These are phyloP conservation scores for Pithys albifrons DNA, from an alignment of 2,113 vertebrate species.

Conservation along the genomic window DNA sequence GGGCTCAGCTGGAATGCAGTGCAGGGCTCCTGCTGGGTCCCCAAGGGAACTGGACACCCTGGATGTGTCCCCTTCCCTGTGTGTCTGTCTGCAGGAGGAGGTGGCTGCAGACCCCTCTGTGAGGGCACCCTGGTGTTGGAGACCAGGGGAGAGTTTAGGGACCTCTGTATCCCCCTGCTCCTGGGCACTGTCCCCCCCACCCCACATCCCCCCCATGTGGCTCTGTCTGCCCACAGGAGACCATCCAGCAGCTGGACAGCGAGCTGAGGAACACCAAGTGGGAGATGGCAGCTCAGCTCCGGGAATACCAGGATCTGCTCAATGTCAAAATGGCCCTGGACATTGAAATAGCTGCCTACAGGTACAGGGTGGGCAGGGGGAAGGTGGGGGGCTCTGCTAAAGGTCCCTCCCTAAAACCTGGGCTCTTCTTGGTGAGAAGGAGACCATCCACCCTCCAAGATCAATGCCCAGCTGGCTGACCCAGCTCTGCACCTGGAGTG, in stretches of 20 bases:
- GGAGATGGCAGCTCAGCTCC: slow-evolving; percentile 94
- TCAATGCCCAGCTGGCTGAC: accelerated
- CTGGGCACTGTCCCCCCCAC: not conserved
- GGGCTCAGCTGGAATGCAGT: not conserved
- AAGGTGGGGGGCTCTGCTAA: not conserved
- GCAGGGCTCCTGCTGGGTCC: not conserved
- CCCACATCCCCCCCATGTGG: accelerated
- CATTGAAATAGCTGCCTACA: slow-evolving; percentile 94
- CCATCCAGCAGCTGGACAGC: slow-evolving; percentile 87
- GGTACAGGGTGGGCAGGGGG: slow-evolving; percentile 64
- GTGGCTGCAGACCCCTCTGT: not conserved
- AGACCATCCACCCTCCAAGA: not conserved
- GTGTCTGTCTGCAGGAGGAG: not conserved
- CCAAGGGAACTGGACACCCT: not conserved
- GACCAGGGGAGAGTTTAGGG: not conserved
- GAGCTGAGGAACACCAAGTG: slow-evolving; percentile 93
- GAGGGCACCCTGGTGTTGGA: not conserved
- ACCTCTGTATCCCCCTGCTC: not conserved
- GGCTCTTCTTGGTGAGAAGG: not conserved
- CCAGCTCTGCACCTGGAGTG: not conserved
- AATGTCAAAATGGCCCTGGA: slow-evolving; percentile 98
- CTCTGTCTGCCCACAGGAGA: slow-evolving; percentile 76
- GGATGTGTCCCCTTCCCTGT: not conserved
- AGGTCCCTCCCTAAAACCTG: not conserved
- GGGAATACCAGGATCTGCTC: slow-evolving; percentile 93